These are phyloP conservation scores for Oryzias sinensis DNA, from an alignment of 2,797 vertebrate genomes.

Conservation along the genomic window DNA sequence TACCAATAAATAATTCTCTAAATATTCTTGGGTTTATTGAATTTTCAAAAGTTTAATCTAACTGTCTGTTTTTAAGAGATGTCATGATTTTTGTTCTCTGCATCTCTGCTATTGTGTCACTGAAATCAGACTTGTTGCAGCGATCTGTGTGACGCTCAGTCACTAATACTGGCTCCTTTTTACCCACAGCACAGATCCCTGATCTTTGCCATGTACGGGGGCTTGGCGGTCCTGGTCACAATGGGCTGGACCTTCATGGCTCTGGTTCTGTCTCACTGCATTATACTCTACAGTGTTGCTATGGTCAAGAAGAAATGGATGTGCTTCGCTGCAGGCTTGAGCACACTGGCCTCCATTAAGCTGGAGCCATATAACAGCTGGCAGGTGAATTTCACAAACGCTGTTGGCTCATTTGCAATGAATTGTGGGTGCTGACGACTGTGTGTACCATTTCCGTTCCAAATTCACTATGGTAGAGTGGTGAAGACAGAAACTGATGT, in stretches of 20 bases:
- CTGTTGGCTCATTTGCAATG: background rate
- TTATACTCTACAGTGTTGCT: conserved; percentile 86
- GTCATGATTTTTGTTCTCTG: too few species aligned
- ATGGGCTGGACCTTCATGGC: conserved; percentile 91
- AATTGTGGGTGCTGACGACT: background rate
- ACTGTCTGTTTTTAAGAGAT: too few species aligned
- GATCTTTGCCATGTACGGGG: conserved; percentile 87
- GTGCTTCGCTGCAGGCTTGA: conserved; percentile 85
- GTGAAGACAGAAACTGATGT: conserved; percentile 3
- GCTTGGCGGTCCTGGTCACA: conserved; percentile 82
- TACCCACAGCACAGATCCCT: conserved; percentile 88
- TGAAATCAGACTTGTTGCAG: conserved; percentile 5
- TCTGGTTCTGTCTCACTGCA: conserved; percentile 89
- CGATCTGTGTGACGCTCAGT: background rate
- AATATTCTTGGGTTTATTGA: too few species aligned
- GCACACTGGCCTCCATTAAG: conserved; percentile 91
- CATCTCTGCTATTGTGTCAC: background rate
- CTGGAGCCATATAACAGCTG: conserved; percentile 92
- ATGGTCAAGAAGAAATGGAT: conserved; percentile 89
- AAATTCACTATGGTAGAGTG: background rate
- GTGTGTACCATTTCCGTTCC: background rate
- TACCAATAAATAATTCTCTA: too few species aligned
- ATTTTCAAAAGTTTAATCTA: too few species aligned
- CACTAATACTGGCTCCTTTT: conserved; percentile 43
- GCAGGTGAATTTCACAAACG: conserved; percentile 81